Evolutionary conservation across 2,888 invertebrate genomes (phyloP), one percentile per base, ranked within the genome.

Genomic region (Oscheius sp.): DNA sequence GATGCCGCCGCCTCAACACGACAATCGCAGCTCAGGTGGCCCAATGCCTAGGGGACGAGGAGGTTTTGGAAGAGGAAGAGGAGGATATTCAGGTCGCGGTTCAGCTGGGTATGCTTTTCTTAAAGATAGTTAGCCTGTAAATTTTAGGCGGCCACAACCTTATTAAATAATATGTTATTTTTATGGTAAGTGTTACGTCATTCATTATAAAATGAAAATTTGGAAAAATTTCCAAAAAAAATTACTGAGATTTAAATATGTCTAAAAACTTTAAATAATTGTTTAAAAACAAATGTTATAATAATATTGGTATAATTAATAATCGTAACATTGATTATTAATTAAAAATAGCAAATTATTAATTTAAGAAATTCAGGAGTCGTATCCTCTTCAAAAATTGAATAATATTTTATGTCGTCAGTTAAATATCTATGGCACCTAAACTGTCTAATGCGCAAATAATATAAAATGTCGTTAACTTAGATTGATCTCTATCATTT

Each of bases 1-100:
- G 9, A 25, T 23, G 23, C 41, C 41, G n/a, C 63, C 63, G 13
- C 35, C 41, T 1, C 21, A 63, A 23, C 43, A 45, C 3, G 45
- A 45, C 2, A 46, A 16, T 13, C 45, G 63, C 3, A 21, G 49
- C 18, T 68, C 66, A 7, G 72, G 72, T n/a, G 72, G 72, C 9
- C 72, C 72, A n/a, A 72, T 72, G 72, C n/a, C n/a, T n/a, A 12
- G 72, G 16, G 55, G 55, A 29, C 55, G 66, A 7, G 72, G 72
- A 41, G 23, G 72, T 27, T 56, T 41, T 41, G 72, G 63, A 9
- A n/a, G 70, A n/a, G 72, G 72, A 23, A 0, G 72, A 53, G 72
- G 72, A n/a, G 72, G 63, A 1, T 25, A 25, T n/a, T 69, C 29
- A n/a, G 35, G 69, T 1, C 55, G 69, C 41, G 69, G 69, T 13